phyloP scores from a whole-genome alignment of 2,113 vertebrate species.

The Shinisaurus crocodilurus region DNA sequence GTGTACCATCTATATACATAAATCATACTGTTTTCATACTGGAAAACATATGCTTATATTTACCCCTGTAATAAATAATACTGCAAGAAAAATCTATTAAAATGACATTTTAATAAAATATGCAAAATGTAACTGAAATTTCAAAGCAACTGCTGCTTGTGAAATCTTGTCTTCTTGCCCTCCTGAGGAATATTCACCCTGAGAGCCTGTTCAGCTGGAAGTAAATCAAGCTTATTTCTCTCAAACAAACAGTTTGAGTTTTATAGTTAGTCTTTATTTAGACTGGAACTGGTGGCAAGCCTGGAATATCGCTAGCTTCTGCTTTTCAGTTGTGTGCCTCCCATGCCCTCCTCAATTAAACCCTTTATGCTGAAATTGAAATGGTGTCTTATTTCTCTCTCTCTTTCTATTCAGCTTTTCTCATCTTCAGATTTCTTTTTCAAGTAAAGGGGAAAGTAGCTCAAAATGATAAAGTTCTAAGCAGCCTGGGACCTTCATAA shows the following conservation, averaged over 20 bases:
- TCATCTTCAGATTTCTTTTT: slow-evolving; percentile 6
- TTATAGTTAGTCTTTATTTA: slow-evolving; percentile 23
- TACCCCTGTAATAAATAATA: slow-evolving; percentile 42
- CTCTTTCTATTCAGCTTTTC: not conserved
- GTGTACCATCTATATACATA: slow-evolving; percentile 9
- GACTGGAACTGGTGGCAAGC: not conserved
- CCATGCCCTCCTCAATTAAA: not conserved
- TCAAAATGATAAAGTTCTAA: not conserved
- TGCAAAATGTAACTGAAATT: slow-evolving; percentile 32
- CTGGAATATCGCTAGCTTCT: slow-evolving; percentile 1
- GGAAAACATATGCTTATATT: slow-evolving; percentile 43
- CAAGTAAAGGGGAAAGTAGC: not conserved
- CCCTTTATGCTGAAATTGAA: not conserved
- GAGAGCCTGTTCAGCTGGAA: slow-evolving; percentile 24
- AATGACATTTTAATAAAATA: slow-evolving; percentile 39
- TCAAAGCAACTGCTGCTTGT: slow-evolving; percentile 18
- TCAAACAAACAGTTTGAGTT: slow-evolving; percentile 14
- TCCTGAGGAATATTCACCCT: slow-evolving; percentile 37
- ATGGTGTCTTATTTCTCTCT: not conserved
- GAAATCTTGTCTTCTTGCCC: slow-evolving; percentile 13
- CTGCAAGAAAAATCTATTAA: slow-evolving; percentile 34
- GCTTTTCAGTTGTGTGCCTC: not conserved
- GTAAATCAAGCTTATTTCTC: not conserved
- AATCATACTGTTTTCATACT: slow-evolving; percentile 24
- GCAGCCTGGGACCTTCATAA: not conserved